These are phyloP conservation scores for Oxygymnocypris stewartii DNA, from an alignment of 2,113 vertebrate genomes.

Conservation along the genomic window DNA sequence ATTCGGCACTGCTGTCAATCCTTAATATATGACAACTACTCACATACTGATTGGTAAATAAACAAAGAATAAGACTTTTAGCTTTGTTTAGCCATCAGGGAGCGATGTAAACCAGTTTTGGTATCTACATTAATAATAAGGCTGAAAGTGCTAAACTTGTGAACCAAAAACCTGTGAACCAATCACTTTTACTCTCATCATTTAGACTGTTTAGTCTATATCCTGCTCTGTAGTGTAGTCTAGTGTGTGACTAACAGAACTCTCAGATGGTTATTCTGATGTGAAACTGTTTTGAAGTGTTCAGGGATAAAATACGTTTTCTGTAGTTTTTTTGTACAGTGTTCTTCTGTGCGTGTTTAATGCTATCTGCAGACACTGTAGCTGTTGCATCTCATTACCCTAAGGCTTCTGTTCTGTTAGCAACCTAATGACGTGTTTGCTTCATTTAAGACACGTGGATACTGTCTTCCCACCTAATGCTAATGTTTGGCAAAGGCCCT, in stretches of 20 bases:
- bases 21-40: too few relatives aligned
- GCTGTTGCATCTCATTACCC: not conserved
- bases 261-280: not conserved
- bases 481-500: not conserved
- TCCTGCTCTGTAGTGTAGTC: not conserved
- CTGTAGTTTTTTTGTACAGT: not conserved
- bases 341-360: not conserved
- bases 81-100: not conserved
- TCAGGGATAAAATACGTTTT: not conserved
- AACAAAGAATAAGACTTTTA: not conserved
- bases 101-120: conserved; percentile 12
- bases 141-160: not conserved
- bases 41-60: too few relatives aligned
- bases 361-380: not conserved
- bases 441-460: not conserved
- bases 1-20: too few relatives aligned
- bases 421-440: not conserved
- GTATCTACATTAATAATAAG: not conserved
- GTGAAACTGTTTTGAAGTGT: not conserved
- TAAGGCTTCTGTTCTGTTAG: not conserved
- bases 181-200: not conserved
- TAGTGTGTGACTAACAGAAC: not conserved
- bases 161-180: not conserved
- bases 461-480: not conserved
- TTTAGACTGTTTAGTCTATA: not conserved